phyloP scores from a whole-genome alignment of 2,797 vertebrate genomes.

The Pampus argenteus region DNA sequence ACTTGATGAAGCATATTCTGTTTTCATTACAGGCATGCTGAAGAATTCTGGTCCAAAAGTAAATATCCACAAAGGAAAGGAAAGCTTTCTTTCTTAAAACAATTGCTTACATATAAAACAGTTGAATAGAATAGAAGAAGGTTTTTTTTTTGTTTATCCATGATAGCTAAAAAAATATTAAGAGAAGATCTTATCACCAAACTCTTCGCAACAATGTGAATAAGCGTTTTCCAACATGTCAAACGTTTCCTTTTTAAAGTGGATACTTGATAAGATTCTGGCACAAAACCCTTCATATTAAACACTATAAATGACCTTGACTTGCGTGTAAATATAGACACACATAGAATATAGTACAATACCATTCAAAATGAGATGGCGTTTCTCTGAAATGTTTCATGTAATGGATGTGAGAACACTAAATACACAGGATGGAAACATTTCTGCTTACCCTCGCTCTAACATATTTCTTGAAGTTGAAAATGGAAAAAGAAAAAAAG shows the following conservation, averaged over 20 bases:
- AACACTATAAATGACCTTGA: constrained; percentile 26
- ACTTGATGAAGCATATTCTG: constrained; percentile 21
- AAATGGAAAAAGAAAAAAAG: constrained; percentile 71
- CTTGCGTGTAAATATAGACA: constrained; percentile 22
- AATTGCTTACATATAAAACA: constrained; percentile 3
- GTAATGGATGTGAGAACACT: constrained; percentile 46
- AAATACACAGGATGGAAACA: constrained; percentile 45
- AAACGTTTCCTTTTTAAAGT: constrained; percentile 13
- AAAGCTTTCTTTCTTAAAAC: constrained; percentile 3
- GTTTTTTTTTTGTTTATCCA: no score
- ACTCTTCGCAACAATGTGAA: not conserved
- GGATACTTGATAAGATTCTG: constrained; percentile 64
- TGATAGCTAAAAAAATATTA: no score
- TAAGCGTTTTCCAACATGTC: not conserved
- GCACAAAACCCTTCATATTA: constrained; percentile 45
- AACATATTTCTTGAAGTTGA: constrained; percentile 90
- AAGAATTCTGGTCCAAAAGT: constrained; percentile 57
- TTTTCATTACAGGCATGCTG: constrained; percentile 51
- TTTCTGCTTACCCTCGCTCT: constrained; percentile 90
- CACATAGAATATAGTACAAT: constrained; percentile 26
- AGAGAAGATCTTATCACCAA: not conserved
- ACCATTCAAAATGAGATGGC: not conserved
- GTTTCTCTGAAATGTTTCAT: constrained; percentile 26
- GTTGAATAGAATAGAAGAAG: no score
- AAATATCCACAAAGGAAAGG: constrained; percentile 63